A percentile compares a stretch with the other conserved stretches of the same genome.
These are phyloP conservation scores for Girardinichthys multiradiatus DNA, from an alignment of 2,113 vertebrate genomes.

Conservation along the genomic window DNA sequence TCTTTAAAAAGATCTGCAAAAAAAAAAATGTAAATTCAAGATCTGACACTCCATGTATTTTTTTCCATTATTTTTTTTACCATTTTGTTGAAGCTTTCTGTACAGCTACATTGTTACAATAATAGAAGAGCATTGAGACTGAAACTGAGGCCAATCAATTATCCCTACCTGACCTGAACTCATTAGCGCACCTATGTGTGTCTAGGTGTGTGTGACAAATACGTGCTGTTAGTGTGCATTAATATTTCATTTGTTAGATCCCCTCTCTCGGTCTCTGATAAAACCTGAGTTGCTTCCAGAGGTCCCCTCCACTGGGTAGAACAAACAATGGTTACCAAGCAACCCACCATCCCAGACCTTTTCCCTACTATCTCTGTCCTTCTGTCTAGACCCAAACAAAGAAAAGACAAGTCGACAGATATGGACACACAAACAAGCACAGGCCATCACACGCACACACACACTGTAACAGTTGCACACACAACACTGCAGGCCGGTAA, in stretches of 20 bases:
- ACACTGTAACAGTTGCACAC: not conserved
- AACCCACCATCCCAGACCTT: slow-evolving; percentile 43
- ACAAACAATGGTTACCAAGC: slow-evolving; percentile 58
- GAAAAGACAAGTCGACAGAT: slow-evolving; percentile 28
- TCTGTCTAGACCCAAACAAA: slow-evolving; percentile 20
- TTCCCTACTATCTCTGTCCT: slow-evolving; percentile 9
- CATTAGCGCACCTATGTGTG: slow-evolving; percentile 5
- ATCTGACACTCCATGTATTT: not conserved
- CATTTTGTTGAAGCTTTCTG: not conserved
- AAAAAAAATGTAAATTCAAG: not conserved
- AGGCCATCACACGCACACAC: not conserved
- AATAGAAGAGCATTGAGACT: slow-evolving; percentile 26
- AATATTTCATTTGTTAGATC: slow-evolving; percentile 62
- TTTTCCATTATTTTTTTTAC: not conserved
- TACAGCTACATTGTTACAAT: slow-evolving; percentile 18
- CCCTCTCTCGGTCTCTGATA: slow-evolving; percentile 16
- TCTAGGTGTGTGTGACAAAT: slow-evolving; percentile 9
- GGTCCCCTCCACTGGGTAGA: slow-evolving; percentile 34
- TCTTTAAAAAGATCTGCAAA: not conserved
- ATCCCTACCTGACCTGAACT: slow-evolving; percentile 12
- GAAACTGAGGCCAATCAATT: slow-evolving; percentile 22
- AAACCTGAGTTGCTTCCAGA: slow-evolving; percentile 28
- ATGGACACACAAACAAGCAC: not conserved
- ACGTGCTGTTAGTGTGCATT: slow-evolving; percentile 54
- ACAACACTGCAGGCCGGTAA: slow-evolving; percentile 12